Evolutionary conservation across 2,888 invertebrate genomes (phyloP), one percentile per base, ranked within the genome.

Genomic region (Acanthopleura granulata): DNA sequence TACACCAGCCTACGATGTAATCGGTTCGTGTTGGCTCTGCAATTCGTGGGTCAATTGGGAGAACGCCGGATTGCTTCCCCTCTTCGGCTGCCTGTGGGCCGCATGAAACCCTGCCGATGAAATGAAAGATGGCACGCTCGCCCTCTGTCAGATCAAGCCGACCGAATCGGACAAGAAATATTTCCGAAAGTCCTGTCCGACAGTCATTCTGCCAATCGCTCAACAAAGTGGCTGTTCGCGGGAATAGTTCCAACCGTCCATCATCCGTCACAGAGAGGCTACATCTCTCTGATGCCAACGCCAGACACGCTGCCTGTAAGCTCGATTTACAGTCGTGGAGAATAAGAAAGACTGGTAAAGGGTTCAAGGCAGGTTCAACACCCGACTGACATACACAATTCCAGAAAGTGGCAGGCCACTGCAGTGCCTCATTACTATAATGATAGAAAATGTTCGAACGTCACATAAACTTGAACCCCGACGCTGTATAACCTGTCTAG

Each of bases 191-290:
- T 27, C 29, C 25, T 66, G 29, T 66, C 66, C 15, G 25, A 66
- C 66, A 6, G 22, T 66, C 16, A 27, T 22, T 6, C 29, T 3
- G 29, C 22, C 66, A 27, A 66, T 66, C 25, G 25, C 29, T 66
- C 16, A 16, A 66, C 66, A 66, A 66, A 66, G 27, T 66, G 29
- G 22, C 66, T 27, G 66, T 66, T 66, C 25, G 66, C 25, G 29
- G 15, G 25, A 22, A 66, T 66, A 66, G 66, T 66, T 66, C 18
- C 29, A 16, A 6, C 29, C 66, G 66, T 66, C 66, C 66, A 66
- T 66, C 66, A 66, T 22, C 66, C 25, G 66, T 66, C 66, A 18
- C 6, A 57, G 22, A 1, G 9, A 40, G 40, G 40, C 40, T 40
- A 40, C 40, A 40, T 40, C 40, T 40, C 40, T 40, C 40, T 40